Evolutionary conservation across 2,113 vertebrate genomes (phyloP), one percentile per base, ranked within the genome.

Genomic region (Cyprinodon variegatus): DNA sequence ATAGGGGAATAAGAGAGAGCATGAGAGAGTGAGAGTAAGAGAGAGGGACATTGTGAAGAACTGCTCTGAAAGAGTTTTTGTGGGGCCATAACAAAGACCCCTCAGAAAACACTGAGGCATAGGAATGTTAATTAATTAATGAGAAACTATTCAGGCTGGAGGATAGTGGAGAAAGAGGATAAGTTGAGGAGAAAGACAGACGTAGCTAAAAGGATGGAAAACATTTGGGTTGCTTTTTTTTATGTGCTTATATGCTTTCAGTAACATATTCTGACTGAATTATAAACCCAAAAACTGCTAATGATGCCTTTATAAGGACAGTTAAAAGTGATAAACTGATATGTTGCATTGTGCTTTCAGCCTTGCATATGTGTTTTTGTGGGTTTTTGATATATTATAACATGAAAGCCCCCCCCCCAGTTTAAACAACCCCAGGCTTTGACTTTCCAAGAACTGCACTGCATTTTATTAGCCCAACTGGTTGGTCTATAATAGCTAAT

Each of bases 111-210:
- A 92, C 80, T 89, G 83, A 86, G 85, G 86, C 90, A 87, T 79
- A 91, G 91, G 92, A 94, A 95, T 94, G 90, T 93, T 94, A 94
- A 94, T 94, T 92, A 94, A 94, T 94, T 91, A 93, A 94, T 93
- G 93, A 92, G 90, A 85, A 90, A 93, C 89, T 89, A 92, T 92
- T 91, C 89, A 90, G 91, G 82, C 90, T 74, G 82, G 82, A 89
- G 89, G 89, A 87, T 81, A 40, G 83, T 66, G 73, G 74, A 70
- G 77, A 86, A 72, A 89, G 86, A 43, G 61, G 74, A 22, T 83
- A 72, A 78, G 69, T 85, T 60, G 66, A 76, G 76, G 78, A 65
- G 78, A 89, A 71, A 59, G 78, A 80, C n/a, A 70, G 72, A 80
- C 15, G 6, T 63, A 67, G 20, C 12, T 4, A 43, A 65, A 57